These are phyloP conservation scores for Pseudomyrmex concolor DNA, from an alignment of 1,140 invertebrate species.

Conservation along the genomic window DNA sequence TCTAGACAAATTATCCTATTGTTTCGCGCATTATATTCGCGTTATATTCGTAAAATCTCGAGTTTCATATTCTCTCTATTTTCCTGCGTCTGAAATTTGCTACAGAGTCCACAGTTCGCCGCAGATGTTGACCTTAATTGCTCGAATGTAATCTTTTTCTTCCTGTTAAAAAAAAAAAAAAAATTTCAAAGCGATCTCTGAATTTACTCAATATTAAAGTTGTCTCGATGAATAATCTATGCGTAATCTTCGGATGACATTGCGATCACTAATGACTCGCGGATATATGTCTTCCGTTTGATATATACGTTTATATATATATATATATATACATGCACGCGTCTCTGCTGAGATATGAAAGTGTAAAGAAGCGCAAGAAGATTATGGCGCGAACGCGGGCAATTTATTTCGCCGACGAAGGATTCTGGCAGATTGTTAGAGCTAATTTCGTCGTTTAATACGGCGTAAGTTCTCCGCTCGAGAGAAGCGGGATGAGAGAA, in stretches of 20 bases:
- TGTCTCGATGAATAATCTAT: constrained; percentile 45
- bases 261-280: not conserved
- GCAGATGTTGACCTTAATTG: constrained; percentile 25
- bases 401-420: constrained; percentile 2
- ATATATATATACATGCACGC: not conserved
- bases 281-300: constrained; percentile 1
- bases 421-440: constrained; percentile 6
- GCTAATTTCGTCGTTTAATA: constrained; percentile 35
- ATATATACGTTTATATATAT: too few relatives aligned
- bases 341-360: not conserved
- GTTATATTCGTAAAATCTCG: too few relatives aligned
- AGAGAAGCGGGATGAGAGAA: not conserved
- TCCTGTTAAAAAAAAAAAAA: constrained; percentile 13
- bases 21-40: too few relatives aligned
- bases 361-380: not conserved
- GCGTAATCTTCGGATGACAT: constrained; percentile 7
- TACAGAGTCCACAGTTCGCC: not conserved
- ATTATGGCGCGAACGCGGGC: not conserved
- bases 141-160: not conserved
- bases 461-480: not conserved
- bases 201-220: not conserved
- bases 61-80: too few relatives aligned
- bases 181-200: not conserved
- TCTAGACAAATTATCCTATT: too few relatives aligned
- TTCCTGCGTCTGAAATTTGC: not conserved